Conservation (phyloP, 2,888 invertebrate species). For the Hemicrepidius hirtus region DNA sequence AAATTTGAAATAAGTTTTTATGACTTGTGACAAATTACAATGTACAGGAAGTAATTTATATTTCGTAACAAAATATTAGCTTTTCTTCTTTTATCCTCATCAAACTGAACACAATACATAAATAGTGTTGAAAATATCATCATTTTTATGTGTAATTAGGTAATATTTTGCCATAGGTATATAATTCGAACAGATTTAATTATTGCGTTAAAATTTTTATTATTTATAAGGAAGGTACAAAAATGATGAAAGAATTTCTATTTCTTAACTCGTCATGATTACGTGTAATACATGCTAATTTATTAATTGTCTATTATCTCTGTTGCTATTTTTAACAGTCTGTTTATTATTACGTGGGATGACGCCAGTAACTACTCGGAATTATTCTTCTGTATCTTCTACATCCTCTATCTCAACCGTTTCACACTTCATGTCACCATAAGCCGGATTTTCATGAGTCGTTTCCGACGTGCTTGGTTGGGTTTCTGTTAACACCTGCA, state of each 20-base stretch:
- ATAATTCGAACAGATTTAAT: too few relatives aligned
- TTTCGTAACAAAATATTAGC: not conserved
- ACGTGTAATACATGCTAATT: not conserved
- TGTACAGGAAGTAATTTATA: not conserved
- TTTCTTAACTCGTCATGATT: not conserved
- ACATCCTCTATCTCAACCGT: slow-evolving; percentile 8
- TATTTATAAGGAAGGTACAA: too few relatives aligned
- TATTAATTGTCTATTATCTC: not conserved
- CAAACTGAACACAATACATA: not conserved
- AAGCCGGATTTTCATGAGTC: slow-evolving; percentile 10
- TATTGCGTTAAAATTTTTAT: too few relatives aligned
- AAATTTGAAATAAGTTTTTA: not conserved
- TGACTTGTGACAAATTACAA: not conserved
- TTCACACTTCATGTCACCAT: not conserved
- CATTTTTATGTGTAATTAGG: not conserved
- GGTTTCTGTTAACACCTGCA: not conserved
- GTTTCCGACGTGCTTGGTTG: not conserved
- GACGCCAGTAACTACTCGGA: not conserved
- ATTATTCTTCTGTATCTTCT: slow-evolving; percentile 10
- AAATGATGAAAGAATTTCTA: too few relatives aligned
- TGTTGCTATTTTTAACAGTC: not conserved
- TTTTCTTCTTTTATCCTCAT: not conserved
- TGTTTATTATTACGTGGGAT: not conserved
- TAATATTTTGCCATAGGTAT: too few relatives aligned
- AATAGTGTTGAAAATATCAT: slow-evolving; percentile 3